Evolutionary conservation across 2,797 vertebrate species (phyloP), one percentile per base, ranked within the genome.

Genomic region (Calcarius lapponicus): DNA sequence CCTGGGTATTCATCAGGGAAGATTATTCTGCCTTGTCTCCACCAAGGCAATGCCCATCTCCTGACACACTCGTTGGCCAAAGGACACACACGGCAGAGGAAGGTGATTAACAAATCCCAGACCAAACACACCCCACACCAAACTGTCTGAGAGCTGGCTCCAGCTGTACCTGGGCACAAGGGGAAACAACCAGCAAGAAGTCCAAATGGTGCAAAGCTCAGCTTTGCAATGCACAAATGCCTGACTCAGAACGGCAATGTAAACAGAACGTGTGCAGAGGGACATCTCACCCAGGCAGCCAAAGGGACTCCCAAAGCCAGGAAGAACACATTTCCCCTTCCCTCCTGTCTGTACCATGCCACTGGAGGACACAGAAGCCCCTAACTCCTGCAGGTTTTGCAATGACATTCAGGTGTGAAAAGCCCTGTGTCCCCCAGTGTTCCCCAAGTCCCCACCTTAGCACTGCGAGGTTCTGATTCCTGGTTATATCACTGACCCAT

Each of bases 141-240:
- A 48, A 29, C 32, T 48, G 26, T 2, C 47, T 66, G 71, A 51
- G 28, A 58, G 25, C 6, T 6, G 0, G 13, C 65, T 86, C n/a
- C 4, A 0, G 16, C 11, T 36, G 1, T 0, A 70, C 11, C 50
- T 62, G 34, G 1, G 1, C 22, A 74, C 13, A 19, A 40, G 25
- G 4, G 19, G 25, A 69, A 67, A 34, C 24, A 43, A 40, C 8
- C 22, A 84, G 51, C 38, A 78, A 56, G 69, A 53, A 72, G 43
- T 38, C 12, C 58, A 72, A 28, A 67, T 13, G 70, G 83, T 3
- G 3, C 6, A 2, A 57, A 85, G 28, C 19, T 72, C 51, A 79
- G 18, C 32, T 83, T 47, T 61, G 45, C 2, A 2, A 28, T 18
- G 53, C 11, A 7, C 17, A 29, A 22, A 9, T 75, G 21, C 17